Evolutionary conservation across 2,888 invertebrate genomes (phyloP), one percentile per base, ranked within the genome.

Genomic region (Troides oblongomaculatus): DNA sequence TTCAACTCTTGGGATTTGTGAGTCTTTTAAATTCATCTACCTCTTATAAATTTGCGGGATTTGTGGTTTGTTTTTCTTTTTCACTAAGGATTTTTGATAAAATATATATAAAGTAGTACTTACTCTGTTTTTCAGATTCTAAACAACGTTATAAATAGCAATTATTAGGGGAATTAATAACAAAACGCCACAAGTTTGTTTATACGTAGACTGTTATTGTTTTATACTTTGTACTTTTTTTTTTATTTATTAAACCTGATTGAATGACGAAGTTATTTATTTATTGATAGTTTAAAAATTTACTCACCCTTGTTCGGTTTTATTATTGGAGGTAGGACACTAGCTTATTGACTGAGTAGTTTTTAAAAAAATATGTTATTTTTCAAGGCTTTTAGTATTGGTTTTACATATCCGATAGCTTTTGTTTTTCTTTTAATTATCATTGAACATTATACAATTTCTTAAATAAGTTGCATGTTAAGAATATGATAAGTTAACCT

Each of bases 71-170:
- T 39, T 39, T 39, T 39, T 39, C 5, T 39, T 39, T 10, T 39
- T 39, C 10, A 39, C 5, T 10, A 39, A 1, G 10, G 8, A 39
- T 10, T 39, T 6, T 7, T 39, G 39, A 39, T 4, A 39, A 10
- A 39, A 39, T 1, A 39, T 53, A n/a, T 53, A 53, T 53, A 53
- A 53, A 53, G 53, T 53, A 53, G 53, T 1, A 18, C 17, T 53
- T 53, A n/a, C 53, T 53, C 53, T 58, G 72, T 69, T 77, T 84
- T 83, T 81, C 83, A 83, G 83, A 80, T 82, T 66, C 74, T 84
- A 70, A 78, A 76, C 80, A 80, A 78, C 77, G 72, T 83, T 71
- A 75, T 82, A 80, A 82, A 79, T 80, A 79, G 71, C 74, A 76
- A 73, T 72, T 74, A 77, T 66, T 77, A 75, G 71, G 68, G 64